These are phyloP conservation scores for Macropus fuliginosus DNA, from an alignment of 2,797 vertebrate genomes.

Conservation along the genomic window DNA sequence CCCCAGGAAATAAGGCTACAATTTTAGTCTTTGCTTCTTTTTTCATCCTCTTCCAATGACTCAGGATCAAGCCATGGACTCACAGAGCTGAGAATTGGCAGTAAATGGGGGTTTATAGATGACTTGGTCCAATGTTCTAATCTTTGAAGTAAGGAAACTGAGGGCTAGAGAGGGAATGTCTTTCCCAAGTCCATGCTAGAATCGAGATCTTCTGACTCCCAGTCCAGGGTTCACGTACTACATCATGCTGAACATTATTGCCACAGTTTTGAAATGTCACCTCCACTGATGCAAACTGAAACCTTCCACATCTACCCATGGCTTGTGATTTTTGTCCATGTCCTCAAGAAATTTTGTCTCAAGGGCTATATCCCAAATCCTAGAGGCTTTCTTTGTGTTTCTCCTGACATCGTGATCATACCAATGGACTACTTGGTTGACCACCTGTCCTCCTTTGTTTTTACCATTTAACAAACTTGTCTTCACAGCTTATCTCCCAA, in stretches of 20 bases:
- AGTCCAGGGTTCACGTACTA: neutral
- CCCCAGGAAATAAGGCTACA: neutral
- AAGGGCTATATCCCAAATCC: neutral
- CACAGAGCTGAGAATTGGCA: neutral
- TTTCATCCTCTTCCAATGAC: neutral
- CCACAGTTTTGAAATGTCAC: neutral
- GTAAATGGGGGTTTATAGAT: neutral
- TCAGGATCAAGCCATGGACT: neutral
- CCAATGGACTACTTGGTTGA: neutral
- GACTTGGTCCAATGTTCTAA: neutral
- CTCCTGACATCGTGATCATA: neutral
- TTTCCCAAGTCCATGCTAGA: neutral
- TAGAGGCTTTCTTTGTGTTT: neutral
- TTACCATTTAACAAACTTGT: neutral
- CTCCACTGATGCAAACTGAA: neutral
- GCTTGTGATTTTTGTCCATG: neutral
- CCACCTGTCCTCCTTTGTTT: neutral
- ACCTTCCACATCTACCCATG: neutral
- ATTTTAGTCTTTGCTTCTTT: neutral
- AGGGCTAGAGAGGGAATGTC: neutral
- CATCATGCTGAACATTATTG: neutral
- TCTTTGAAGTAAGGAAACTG: neutral
- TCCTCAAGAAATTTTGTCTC: neutral
- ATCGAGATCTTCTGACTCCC: neutral
- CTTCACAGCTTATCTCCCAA: neutral